Conservation (phyloP, 2,797 vertebrate species). For the Pseudocheirus occidentalis region DNA sequence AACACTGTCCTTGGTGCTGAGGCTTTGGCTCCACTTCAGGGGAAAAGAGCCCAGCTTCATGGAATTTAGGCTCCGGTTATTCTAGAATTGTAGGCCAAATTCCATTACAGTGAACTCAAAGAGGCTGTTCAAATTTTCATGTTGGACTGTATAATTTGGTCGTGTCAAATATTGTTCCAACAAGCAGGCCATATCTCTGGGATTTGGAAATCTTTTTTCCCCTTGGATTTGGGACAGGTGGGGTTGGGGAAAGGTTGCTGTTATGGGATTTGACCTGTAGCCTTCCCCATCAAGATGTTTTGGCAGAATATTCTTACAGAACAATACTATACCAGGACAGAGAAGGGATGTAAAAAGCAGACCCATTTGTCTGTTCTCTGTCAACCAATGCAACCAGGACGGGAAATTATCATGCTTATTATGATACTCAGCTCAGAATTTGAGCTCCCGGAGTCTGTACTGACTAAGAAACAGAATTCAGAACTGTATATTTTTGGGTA, state of each 20-base stretch:
- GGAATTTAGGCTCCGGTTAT: background rate
- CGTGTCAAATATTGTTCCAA: slow-evolving; percentile 7
- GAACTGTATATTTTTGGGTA: background rate
- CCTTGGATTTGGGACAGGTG: background rate
- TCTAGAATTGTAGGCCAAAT: background rate
- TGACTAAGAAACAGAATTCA: background rate
- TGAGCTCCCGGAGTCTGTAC: background rate
- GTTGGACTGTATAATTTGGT: slow-evolving; percentile 6
- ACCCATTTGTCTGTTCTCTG: background rate
- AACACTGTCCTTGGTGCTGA: slow-evolving; percentile 75
- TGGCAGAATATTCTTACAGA: slow-evolving; percentile 9
- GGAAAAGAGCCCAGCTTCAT: slow-evolving; percentile 15
- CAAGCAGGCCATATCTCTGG: background rate
- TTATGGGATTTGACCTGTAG: slow-evolving; percentile 34
- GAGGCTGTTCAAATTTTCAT: background rate
- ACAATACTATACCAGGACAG: slow-evolving; percentile 20
- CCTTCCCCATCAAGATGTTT: background rate
- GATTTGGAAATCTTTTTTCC: slow-evolving; percentile 22
- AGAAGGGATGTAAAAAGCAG: background rate
- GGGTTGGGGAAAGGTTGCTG: background rate
- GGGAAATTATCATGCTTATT: slow-evolving; percentile 4
- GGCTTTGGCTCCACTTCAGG: background rate
- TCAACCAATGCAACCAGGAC: background rate
- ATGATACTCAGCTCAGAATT: background rate
- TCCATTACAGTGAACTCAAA: background rate